Conservation (phyloP, 2,888 invertebrate genomes). For the Aromia moschata region DNA sequence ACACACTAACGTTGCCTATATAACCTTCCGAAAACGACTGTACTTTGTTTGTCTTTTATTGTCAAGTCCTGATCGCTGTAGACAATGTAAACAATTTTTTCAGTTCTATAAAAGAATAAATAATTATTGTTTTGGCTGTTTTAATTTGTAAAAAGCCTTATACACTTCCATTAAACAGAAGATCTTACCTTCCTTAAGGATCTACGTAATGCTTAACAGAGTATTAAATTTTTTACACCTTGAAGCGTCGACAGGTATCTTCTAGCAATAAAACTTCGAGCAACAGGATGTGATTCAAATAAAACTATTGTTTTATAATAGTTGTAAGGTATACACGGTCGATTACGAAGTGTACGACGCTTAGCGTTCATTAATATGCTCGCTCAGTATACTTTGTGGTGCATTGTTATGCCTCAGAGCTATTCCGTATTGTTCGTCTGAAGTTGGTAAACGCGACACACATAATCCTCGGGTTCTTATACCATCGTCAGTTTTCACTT, state of each 20-base stretch:
- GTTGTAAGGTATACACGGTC: conserved; percentile 15
- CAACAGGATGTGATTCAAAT: conserved; percentile 26
- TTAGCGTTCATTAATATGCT: conserved; percentile 31
- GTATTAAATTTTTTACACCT: too few species aligned
- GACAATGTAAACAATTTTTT: too few species aligned
- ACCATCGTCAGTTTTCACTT: conserved; percentile 37
- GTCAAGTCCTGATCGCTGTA: too few species aligned
- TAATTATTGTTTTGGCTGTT: too few species aligned
- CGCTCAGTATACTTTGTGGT: conserved; percentile 18
- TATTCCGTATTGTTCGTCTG: conserved; percentile 30
- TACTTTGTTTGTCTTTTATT: too few species aligned
- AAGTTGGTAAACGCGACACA: conserved; percentile 35
- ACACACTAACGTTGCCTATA: too few species aligned
- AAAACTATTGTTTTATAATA: conserved; percentile 31
- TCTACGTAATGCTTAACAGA: too few species aligned
- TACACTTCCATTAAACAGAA: too few species aligned
- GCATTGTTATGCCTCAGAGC: conserved; percentile 37
- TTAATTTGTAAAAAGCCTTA: too few species aligned
- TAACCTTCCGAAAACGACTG: too few species aligned
- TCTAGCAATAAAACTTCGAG: conserved; percentile 14
- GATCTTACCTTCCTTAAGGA: too few species aligned
- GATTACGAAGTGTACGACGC: conserved; percentile 26
- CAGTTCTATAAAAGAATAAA: too few species aligned
- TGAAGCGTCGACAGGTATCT: background rate
- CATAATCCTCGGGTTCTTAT: conserved; percentile 37